Conservation (phyloP, 2,797 vertebrate species). For the Propithecus deckenii region DNA sequence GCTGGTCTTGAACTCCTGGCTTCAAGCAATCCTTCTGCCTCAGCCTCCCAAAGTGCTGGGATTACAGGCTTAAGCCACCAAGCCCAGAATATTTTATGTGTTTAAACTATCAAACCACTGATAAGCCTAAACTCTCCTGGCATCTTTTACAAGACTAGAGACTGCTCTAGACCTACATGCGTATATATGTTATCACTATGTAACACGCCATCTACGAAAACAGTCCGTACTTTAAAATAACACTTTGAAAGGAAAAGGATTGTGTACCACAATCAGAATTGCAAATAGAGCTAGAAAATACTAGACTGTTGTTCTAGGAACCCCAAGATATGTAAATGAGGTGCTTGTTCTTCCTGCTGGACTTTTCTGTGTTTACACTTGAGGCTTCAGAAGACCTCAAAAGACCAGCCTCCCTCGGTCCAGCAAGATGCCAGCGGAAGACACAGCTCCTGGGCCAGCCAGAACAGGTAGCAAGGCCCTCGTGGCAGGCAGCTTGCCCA, state of each 20-base stretch:
- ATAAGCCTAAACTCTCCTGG: neutral
- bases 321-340: neutral
- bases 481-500: neutral
- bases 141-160: neutral
- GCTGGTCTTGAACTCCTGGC: neutral
- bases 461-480: conserved; percentile 69
- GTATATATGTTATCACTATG: neutral
- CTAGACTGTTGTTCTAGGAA: conserved; percentile 63
- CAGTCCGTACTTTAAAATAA: neutral
- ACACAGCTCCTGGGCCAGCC: conserved; percentile 17
- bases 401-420: neutral
- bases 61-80: neutral
- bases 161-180: neutral
- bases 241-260: conserved; percentile 16
- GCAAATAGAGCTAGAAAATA: conserved; percentile 36
- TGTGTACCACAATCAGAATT: neutral
- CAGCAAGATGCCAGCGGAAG: conserved; percentile 54
- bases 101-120: neutral
- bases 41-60: neutral
- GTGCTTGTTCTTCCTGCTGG: conserved; percentile 1
- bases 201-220: neutral
- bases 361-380: conserved; percentile 39
- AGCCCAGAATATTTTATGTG: neutral
- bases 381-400: conserved; percentile 61
- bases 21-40: neutral